Percentiles rank a stretch among this genome's conserved stretches.
phyloP scores from a whole-genome alignment of 2,113 vertebrate species.

The Thryonomys swinderianus region DNA sequence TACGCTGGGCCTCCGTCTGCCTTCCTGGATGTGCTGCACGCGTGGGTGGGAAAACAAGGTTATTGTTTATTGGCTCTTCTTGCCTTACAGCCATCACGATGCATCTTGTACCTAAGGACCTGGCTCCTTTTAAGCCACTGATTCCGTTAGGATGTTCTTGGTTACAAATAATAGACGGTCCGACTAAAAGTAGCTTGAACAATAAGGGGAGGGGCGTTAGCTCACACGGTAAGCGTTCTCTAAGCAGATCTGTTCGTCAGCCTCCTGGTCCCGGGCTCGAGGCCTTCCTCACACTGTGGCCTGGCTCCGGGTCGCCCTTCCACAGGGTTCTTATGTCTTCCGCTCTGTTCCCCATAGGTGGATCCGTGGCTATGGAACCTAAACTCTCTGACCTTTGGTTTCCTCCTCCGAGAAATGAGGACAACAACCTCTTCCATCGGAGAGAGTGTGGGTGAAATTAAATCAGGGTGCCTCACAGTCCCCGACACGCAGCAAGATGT shows the following conservation, averaged over 20 bases:
- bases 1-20: constrained; percentile 58
- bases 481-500: background rate
- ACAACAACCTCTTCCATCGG: background rate
- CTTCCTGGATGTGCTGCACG: background rate
- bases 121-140: background rate
- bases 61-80: background rate
- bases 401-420: background rate
- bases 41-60: background rate
- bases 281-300: background rate
- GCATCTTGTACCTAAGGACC: background rate
- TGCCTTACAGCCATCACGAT: background rate
- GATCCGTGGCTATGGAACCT: background rate
- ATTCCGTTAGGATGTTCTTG: background rate
- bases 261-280: background rate
- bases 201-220: background rate
- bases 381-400: constrained; percentile 6
- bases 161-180: constrained; percentile 50
- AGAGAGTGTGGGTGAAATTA: background rate
- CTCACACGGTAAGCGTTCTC: constrained; percentile 16
- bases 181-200: constrained; percentile 52
- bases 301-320: background rate
- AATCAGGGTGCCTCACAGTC: background rate
- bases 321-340: background rate
- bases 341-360: background rate
- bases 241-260: background rate